phyloP scores from a whole-genome alignment of 2,113 vertebrate genomes.

The Leptobrachium ailaonicum region DNA sequence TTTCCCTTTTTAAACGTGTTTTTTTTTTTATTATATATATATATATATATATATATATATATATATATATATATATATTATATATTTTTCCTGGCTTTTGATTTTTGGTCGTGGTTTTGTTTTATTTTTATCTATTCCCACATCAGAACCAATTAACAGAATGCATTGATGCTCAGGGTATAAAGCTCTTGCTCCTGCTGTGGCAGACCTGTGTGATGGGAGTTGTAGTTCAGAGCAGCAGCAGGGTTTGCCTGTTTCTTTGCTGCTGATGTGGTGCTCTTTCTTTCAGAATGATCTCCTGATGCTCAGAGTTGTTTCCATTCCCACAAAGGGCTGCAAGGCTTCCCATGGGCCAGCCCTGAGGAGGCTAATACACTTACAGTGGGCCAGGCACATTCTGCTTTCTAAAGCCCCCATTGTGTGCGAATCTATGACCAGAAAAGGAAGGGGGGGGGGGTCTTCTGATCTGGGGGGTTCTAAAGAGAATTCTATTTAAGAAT shows the following conservation, averaged over 20 bases:
- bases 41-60: no score
- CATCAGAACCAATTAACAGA: no score
- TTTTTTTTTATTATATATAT: no score
- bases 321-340: slow-evolving; percentile 76
- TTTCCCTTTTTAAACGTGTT: no score
- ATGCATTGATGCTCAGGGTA: no score
- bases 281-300: slow-evolving; percentile 77
- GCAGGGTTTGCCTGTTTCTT: neutral
- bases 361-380: slow-evolving; percentile 75
- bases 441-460: slow-evolving; percentile 69
- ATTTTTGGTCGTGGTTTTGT: no score
- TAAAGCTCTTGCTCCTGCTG: no score
- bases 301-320: slow-evolving; percentile 78
- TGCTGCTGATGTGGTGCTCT: slow-evolving; percentile 48
- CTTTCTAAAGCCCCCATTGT: slow-evolving; percentile 70
- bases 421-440: slow-evolving; percentile 33
- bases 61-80: no score
- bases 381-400: slow-evolving; percentile 81
- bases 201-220: neutral
- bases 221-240: neutral
- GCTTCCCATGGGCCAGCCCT: slow-evolving; percentile 70
- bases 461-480: slow-evolving; percentile 69
- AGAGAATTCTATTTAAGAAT: slow-evolving; percentile 20
- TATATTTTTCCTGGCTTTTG: no score
- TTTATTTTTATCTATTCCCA: no score